These are phyloP conservation scores for Ennomos erosarius DNA, from an alignment of 2,888 invertebrate genomes.

Conservation along the genomic window DNA sequence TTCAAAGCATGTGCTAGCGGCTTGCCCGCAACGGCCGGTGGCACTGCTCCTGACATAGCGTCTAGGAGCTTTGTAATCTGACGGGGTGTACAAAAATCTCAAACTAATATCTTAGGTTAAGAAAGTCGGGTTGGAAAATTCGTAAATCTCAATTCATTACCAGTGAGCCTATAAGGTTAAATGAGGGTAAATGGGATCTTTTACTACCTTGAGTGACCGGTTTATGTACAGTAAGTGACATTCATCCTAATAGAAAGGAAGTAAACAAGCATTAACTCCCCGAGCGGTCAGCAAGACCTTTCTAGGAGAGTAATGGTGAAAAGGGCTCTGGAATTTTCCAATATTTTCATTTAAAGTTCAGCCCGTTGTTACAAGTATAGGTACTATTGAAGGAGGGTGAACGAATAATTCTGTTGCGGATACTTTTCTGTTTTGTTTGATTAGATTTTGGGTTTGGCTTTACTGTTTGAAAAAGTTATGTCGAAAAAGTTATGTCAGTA, in stretches of 20 bases:
- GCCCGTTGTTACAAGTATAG: constrained; percentile 10
- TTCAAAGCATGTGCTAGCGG: too few relatives aligned
- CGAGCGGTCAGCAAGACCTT: constrained; percentile 31
- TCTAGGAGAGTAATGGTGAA: constrained; percentile 30
- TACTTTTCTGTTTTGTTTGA: constrained; percentile 15
- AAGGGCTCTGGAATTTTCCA: constrained; percentile 34
- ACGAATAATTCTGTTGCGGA: constrained; percentile 19
- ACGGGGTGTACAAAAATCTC: constrained; percentile 6
- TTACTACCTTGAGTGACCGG: constrained; percentile 65
- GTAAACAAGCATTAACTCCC: constrained; percentile 39
- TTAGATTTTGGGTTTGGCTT: constrained; percentile 15
- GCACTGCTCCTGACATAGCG: too few relatives aligned
- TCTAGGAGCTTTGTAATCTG: too few relatives aligned
- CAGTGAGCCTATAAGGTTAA: constrained; percentile 59
- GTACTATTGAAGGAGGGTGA: constrained; percentile 17
- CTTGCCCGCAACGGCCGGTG: too few relatives aligned
- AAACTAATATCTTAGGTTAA: constrained; percentile 32
- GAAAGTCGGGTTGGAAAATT: constrained; percentile 42
- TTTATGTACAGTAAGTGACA: constrained; percentile 70
- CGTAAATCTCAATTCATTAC: constrained; percentile 57
- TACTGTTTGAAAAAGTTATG: neutral
- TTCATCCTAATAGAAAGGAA: constrained; percentile 64
- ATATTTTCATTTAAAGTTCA: constrained; percentile 33
- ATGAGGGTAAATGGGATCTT: constrained; percentile 66
- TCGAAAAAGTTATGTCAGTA: too few relatives aligned